These are phyloP conservation scores for Sinocyclocheilus rhinocerous DNA, from an alignment of 2,113 vertebrate genomes.

Conservation along the genomic window DNA sequence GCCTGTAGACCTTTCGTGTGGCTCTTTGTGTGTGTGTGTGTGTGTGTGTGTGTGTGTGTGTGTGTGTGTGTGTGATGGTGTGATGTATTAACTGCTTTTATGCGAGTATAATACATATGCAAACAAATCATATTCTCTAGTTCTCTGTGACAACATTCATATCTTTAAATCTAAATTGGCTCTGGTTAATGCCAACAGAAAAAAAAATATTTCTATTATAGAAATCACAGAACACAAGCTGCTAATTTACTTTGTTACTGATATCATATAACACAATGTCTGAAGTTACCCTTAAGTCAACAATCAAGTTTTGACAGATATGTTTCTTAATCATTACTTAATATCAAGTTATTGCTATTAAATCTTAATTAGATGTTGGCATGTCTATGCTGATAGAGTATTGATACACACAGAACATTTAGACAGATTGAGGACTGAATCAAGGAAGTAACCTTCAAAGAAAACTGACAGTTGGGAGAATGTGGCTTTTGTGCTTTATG, in stretches of 20 bases:
- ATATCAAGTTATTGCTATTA: background rate
- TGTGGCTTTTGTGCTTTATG: conserved; percentile 10
- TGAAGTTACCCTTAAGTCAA: conserved; percentile 60
- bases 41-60: too few relatives aligned
- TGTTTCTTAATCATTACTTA: background rate
- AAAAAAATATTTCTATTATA: background rate
- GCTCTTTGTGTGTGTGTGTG: background rate
- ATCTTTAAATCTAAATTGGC: background rate
- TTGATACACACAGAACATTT: background rate
- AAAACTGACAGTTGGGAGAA: background rate
- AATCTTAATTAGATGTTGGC: background rate
- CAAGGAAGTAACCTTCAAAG: conserved; percentile 3
- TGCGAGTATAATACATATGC: background rate
- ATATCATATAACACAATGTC: conserved; percentile 44
- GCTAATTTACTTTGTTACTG: background rate
- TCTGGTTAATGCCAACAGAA: background rate
- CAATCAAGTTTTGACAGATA: background rate
- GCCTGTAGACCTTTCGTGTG: conserved; percentile 25
- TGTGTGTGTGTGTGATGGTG: too few relatives aligned
- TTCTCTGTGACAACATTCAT: background rate
- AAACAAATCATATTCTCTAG: background rate
- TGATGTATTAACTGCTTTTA: background rate
- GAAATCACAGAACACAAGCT: background rate
- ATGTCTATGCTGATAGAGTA: background rate
- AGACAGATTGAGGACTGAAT: background rate